A percentile compares a stretch with the other conserved stretches of the same genome.
Conservation (phyloP, 2,113 vertebrate species). For the Lichenostomus cassidix region DNA sequence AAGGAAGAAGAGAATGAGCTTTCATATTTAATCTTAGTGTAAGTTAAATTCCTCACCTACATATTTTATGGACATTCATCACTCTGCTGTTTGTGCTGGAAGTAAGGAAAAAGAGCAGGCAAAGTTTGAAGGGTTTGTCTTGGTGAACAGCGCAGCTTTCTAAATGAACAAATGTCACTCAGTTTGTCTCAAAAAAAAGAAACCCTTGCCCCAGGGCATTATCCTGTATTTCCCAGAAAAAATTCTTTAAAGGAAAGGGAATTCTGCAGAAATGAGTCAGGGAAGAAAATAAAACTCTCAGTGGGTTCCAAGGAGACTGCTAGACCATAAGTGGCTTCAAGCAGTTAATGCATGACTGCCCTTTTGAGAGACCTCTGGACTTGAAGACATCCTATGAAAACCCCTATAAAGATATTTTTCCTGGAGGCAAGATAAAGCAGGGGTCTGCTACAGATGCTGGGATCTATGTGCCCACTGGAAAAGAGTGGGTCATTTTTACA, state of each 20-base stretch:
- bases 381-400: neutral
- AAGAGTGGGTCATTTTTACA: neutral
- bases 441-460: neutral
- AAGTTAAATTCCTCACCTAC: neutral
- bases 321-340: neutral
- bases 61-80: neutral
- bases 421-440: neutral
- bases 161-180: neutral
- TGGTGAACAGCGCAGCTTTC: neutral
- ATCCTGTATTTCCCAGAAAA: neutral
- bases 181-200: neutral
- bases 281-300: neutral
- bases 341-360: neutral
- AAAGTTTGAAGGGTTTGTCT: neutral
- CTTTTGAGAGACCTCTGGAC: neutral
- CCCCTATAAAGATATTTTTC: neutral
- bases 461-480: neutral
- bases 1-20: neutral
- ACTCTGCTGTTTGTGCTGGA: neutral
- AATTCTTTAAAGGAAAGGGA: neutral
- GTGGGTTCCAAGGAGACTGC: neutral
- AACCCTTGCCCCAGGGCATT: neutral
- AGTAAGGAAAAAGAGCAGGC: neutral
- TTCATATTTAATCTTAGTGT: neutral
- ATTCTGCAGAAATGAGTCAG: neutral